A percentile compares a stretch with the other conserved stretches of the same genome.
Conservation (phyloP, 1,140 invertebrate species). For the Eriosoma lanigerum region DNA sequence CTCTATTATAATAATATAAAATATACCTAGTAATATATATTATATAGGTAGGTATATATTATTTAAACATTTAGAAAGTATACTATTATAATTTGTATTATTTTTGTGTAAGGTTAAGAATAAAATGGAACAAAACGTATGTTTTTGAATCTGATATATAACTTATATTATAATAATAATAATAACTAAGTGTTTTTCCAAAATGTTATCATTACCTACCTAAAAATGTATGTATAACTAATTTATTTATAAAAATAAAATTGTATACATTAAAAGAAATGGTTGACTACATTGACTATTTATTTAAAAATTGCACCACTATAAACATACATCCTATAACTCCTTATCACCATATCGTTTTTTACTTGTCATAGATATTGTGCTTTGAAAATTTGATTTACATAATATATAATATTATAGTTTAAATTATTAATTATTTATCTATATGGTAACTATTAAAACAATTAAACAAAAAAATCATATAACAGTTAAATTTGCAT, state of each 20-base stretch:
- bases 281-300: constrained; percentile 9
- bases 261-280: constrained; percentile 48
- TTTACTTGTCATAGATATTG: too few relatives aligned
- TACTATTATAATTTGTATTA: constrained; percentile 51
- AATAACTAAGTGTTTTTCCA: constrained; percentile 51
- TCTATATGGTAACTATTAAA: too few relatives aligned
- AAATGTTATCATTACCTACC: constrained; percentile 52
- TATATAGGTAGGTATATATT: constrained; percentile 43
- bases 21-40: constrained; percentile 45
- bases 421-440: too few relatives aligned
- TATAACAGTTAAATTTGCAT: too few relatives aligned
- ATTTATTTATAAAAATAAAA: constrained; percentile 51
- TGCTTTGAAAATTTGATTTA: too few relatives aligned
- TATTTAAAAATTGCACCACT: neutral
- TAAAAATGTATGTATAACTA: constrained; percentile 51
- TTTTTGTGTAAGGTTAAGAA: constrained; percentile 49
- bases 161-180: constrained; percentile 38
- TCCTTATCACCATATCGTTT: too few relatives aligned
- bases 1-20: constrained; percentile 39
- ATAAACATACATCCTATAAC: too few relatives aligned
- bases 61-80: constrained; percentile 49
- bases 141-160: constrained; percentile 45
- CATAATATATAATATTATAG: too few relatives aligned
- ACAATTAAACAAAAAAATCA: too few relatives aligned
- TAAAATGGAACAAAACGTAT: constrained; percentile 31